phyloP scores from a whole-genome alignment of 2,113 vertebrate species.

The Artemisiospiza belli region DNA sequence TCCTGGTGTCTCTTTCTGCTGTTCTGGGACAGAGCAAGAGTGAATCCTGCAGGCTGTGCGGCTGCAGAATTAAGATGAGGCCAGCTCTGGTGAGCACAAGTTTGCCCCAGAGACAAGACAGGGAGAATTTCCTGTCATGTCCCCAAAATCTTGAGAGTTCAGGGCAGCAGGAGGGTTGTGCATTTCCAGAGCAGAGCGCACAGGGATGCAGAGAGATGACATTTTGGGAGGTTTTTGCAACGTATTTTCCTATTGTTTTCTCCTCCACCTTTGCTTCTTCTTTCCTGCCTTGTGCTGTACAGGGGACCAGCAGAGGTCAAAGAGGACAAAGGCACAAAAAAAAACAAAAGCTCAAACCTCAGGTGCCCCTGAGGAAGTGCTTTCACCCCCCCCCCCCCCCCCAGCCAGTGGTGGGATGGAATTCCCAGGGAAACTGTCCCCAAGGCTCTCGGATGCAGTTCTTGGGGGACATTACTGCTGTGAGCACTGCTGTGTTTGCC shows the following conservation, averaged over 20 bases:
- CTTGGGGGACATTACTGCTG: not conserved
- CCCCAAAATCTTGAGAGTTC: not conserved
- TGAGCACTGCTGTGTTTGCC: not conserved
- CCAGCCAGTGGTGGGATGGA: accelerated
- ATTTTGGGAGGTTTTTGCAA: not conserved
- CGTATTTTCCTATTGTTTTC: not conserved
- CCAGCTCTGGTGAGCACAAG: not conserved
- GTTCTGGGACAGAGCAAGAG: not conserved
- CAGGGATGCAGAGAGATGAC: not conserved
- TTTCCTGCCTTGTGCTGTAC: not conserved
- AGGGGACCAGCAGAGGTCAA: not conserved
- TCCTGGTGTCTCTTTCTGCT: not conserved
- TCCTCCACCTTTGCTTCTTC: not conserved
- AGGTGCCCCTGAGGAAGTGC: not conserved
- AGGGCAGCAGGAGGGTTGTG: not conserved
- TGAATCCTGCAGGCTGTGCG: not conserved
- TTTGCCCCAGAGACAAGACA: not conserved
- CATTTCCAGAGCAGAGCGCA: not conserved
- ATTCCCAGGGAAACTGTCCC: not conserved
- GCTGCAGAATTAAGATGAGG: not conserved
- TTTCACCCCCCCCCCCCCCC: not conserved
- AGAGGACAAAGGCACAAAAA: not conserved
- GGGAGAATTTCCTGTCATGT: not conserved
- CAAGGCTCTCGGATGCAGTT: accelerated
- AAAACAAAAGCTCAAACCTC: not conserved